phyloP scores from a whole-genome alignment of 2,113 vertebrate genomes.

The Procavia capensis region DNA sequence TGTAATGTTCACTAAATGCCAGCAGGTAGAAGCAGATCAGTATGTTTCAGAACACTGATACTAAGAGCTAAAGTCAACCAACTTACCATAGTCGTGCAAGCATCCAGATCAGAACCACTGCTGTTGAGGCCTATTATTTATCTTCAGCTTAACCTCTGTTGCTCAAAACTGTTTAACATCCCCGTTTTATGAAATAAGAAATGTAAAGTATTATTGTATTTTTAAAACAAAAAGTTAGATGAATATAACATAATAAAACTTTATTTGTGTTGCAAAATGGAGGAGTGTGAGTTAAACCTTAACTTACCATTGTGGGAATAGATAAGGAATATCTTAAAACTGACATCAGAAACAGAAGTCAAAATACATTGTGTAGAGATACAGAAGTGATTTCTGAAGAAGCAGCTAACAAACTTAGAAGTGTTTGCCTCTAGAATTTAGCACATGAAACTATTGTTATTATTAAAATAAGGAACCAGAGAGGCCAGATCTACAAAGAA shows the following conservation, averaged over 20 bases:
- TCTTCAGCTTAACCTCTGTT: too few relatives aligned
- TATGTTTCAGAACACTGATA: neutral
- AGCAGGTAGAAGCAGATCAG: conserved; percentile 47
- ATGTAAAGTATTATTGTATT: neutral
- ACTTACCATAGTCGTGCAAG: neutral
- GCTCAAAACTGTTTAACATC: neutral
- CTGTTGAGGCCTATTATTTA: too few relatives aligned
- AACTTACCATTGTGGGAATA: neutral
- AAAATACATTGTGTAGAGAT: neutral
- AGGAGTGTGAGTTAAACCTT: neutral
- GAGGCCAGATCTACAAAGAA: neutral
- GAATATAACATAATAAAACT: too few relatives aligned
- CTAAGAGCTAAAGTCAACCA: neutral
- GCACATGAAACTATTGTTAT: neutral
- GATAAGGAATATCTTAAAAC: neutral
- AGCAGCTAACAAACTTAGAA: neutral
- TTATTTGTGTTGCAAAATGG: neutral
- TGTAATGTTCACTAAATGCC: neutral
- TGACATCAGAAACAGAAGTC: neutral
- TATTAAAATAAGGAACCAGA: neutral
- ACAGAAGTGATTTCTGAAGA: neutral
- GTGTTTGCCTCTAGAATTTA: neutral
- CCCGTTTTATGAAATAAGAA: neutral
- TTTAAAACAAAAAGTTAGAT: neutral
- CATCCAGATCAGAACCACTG: too few relatives aligned